Base-by-base conservation (phyloP, 1,140 invertebrate species). In the Nomia melanderi region DNA sequence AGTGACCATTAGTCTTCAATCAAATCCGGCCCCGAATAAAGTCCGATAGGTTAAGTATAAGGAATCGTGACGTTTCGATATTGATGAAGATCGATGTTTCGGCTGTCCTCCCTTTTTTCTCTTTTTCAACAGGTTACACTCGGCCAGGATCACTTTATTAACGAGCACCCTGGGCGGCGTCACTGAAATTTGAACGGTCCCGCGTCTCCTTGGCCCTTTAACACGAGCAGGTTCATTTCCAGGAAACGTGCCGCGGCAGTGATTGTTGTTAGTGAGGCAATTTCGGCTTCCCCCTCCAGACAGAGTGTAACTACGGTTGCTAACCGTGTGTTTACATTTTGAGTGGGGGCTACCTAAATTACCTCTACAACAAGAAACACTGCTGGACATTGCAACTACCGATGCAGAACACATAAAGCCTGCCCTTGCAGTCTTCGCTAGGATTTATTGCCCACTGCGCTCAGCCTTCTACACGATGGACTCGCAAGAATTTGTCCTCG, bases 1-100 rank as follows among this genome's bases (percentile, higher is more conserved):
- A 67, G 65, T 41, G 41, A 31, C 74, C 57, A 71, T 77, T 70
- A 69, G 53, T 69, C 73, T 69, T 67, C 73, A 27, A 69, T 71
- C 54, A 62, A 54, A 47, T 39, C n/a, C 27, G 8, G 14, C 8
- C 64, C 44, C 17, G 39, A 41, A 65, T 74, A 31, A 56, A 64
- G 47, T n/a, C 14, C 31, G 31, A 23, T 65, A 23, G 31, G 53
- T 27, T 41, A 7, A 17, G 33, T 20, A 41, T 74, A 64, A 64
- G 63, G 47, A 73, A 65, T 64, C 12, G 7, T 25, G 47, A 54
- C 33, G 20, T 73, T 54, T 27, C 60, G n/a, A 20, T 47, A 14
- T 44, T 36, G 33, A 36, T 36, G 33, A 8, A 1, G 41, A 44
- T 44, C 9, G 14, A 14, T 39, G 36, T 5, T 29, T 47, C 44